Evolutionary conservation across 2,888 invertebrate species (phyloP).

Genomic region (Drosophila paramelanica): DNA sequence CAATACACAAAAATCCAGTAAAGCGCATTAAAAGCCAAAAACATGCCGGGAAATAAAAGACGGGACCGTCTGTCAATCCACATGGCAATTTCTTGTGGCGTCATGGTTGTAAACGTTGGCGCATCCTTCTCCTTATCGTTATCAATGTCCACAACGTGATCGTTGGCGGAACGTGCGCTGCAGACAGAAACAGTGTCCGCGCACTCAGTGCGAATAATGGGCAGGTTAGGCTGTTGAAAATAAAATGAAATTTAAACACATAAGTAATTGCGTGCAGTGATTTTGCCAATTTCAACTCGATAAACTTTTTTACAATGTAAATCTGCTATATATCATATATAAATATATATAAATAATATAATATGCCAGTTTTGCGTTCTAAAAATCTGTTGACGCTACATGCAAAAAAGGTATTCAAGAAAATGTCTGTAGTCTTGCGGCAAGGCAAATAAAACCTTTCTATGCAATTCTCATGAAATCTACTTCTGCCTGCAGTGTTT

Average conservation of each 20-base stretch:
- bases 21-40: conserved; percentile 78
- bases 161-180: conserved; percentile 70
- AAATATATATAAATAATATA: no score
- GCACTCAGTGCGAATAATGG: conserved; percentile 81
- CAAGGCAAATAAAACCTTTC: no score
- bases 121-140: conserved; percentile 67
- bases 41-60: conserved; percentile 79
- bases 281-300: no score
- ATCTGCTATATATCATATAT: no score
- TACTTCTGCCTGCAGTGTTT: no score
- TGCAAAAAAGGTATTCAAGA: no score
- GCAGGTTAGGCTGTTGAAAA: conserved; percentile 66
- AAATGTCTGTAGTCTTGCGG: no score
- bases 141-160: conserved; percentile 77
- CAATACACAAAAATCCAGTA: conserved; percentile 83
- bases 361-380: no score
- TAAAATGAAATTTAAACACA: neutral
- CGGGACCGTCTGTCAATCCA: conserved; percentile 82
- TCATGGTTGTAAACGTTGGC: conserved; percentile 83
- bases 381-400: no score
- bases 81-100: conserved; percentile 83
- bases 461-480: no score
- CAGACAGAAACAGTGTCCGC: conserved; percentile 76
- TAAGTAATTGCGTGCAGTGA: rapidly evolving
- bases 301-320: no score